Percentiles rank a stretch among this genome's conserved stretches.
phyloP scores from a whole-genome alignment of 2,113 vertebrate species.

The Rafetus swinhoei region DNA sequence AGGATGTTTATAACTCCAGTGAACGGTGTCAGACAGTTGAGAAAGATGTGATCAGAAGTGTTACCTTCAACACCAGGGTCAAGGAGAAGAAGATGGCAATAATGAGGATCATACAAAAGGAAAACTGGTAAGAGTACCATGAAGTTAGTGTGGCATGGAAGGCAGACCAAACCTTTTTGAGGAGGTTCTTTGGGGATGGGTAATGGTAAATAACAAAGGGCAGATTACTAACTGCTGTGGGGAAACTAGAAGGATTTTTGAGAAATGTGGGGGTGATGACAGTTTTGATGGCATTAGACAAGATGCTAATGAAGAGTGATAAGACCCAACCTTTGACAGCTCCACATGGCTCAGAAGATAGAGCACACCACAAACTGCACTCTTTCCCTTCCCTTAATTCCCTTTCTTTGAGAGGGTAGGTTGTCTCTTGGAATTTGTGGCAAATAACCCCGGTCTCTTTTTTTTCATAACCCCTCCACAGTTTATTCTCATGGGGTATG shows the following conservation, averaged over 20 bases:
- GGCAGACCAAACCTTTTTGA: background rate
- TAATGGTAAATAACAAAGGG: background rate
- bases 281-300: background rate
- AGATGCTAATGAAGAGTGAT: background rate
- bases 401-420: background rate
- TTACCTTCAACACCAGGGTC: background rate
- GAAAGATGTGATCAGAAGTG: background rate
- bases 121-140: background rate
- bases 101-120: background rate
- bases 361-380: rapidly evolving
- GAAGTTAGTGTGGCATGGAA: background rate
- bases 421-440: background rate
- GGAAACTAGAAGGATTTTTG: rapidly evolving
- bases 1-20: background rate
- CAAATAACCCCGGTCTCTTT: background rate
- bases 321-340: background rate
- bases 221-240: background rate
- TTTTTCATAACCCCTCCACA: background rate
- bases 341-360: background rate
- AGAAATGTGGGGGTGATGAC: background rate
- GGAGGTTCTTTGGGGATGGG: background rate
- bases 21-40: background rate
- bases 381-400: background rate
- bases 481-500: background rate
- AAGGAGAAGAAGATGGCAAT: background rate